Evolutionary conservation across 2,888 invertebrate genomes (phyloP), one percentile per base, ranked within the genome.

Genomic region (Augochlorella aurata): DNA sequence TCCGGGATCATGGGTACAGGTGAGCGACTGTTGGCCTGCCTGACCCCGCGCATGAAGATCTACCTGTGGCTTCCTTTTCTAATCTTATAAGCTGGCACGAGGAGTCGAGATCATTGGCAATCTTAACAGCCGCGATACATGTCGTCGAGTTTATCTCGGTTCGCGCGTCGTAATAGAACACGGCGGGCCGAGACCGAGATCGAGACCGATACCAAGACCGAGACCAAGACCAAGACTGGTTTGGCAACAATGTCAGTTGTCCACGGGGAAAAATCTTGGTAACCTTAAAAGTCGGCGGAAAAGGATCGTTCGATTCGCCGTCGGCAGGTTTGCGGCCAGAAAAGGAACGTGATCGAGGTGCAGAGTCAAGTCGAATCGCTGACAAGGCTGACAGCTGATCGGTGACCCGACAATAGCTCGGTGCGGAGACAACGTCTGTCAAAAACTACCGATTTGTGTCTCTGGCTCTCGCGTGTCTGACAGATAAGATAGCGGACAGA

Each of bases 311-410:
- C 16, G 66, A 65, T 24, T 49, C 29, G 21, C 54, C 68, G 7
- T 38, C 14, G 18, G 45, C 61, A 14, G 8, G 38, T 38, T 38
- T 4, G 38, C 38, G 38, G 38, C 38, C 38, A 38, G 38, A 38
- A 38, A 38, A 38, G 38, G 7, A 77, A 77, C 66, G 74, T 74
- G 58, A 71, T 21, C 44, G 50, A n/a, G 73, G 58, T 29, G 66
- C 67, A 38, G 38, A 38, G 7, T 38, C 38, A 4, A 38, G 65
- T 65, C 58, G 68, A 67, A 61, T 68, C 76, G 61, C 16, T 80
- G 81, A 79, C 84, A 81, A 76, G 66, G 74, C 61, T 81, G 87
- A 87, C 85, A 87, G 84, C 81, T 84, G 83, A 83, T 84, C 75
- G 58, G 65, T 74, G 70, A 79, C 61, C 72, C 63, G 69, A 74